These are phyloP conservation scores for Myopa testacea DNA, from an alignment of 2,888 invertebrate species.

Conservation along the genomic window DNA sequence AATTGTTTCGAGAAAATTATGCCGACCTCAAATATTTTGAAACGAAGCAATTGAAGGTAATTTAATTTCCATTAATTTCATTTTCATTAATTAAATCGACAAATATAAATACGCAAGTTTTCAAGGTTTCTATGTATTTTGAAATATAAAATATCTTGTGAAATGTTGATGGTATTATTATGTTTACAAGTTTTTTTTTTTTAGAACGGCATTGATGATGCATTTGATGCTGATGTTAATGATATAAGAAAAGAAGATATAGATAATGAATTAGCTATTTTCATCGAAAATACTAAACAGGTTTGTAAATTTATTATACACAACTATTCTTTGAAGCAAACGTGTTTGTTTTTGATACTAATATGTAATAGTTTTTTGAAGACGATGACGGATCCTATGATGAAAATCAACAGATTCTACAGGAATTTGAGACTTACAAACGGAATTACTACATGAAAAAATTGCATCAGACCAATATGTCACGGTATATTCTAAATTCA, in stretches of 20 bases:
- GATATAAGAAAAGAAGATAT: slow-evolving; percentile 53
- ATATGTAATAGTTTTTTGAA: slow-evolving; percentile 50
- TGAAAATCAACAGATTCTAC: slow-evolving; percentile 72
- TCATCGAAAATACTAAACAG: slow-evolving; percentile 61
- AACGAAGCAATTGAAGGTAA: slow-evolving; percentile 76
- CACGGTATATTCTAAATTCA: slow-evolving; percentile 72
- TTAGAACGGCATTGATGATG: slow-evolving; percentile 57
- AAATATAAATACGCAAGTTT: too few species aligned
- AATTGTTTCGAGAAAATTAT: slow-evolving; percentile 80
- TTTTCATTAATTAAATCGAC: too few species aligned
- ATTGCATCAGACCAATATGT: slow-evolving; percentile 82
- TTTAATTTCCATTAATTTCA: not conserved
- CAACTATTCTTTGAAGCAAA: not conserved
- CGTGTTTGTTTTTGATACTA: not conserved
- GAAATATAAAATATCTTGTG: too few species aligned
- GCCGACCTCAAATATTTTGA: slow-evolving; percentile 88
- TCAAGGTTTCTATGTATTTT: too few species aligned
- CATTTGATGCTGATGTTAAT: slow-evolving; percentile 61
- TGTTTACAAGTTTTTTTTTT: not conserved
- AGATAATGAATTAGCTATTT: slow-evolving; percentile 58
- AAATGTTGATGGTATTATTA: not conserved
- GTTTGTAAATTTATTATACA: slow-evolving; percentile 47
- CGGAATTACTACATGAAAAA: slow-evolving; percentile 93
- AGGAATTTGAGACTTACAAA: slow-evolving; percentile 88
- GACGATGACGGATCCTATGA: slow-evolving; percentile 59